Base-by-base conservation (phyloP, 2,888 invertebrate species). In the Nowickia ferox region DNA sequence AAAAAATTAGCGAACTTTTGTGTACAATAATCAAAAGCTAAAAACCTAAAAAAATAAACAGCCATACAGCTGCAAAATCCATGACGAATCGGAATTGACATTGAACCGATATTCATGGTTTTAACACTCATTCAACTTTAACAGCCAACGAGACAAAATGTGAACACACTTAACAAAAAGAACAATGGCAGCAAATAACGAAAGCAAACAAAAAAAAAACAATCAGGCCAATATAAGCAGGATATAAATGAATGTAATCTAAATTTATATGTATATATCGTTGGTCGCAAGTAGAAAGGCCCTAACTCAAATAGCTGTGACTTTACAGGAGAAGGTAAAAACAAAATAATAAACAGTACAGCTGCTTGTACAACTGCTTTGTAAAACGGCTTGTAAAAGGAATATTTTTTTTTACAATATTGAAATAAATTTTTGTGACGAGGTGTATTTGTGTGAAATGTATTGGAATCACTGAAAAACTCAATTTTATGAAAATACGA, bases 81-180 rank as follows among this genome's bases (percentile, higher is more conserved):
- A 91, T 91, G 91, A 91, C 91, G 91, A 91, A 91, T 91, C 90
- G 89, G 89, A 91, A 91, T 90, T 91, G 91, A 91, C 91, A 91
- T 91, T 91, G 91, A 91, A 91, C 91, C 79, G 79, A 83, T 83
- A 86, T 83, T 86, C 86, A 83, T 80, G 86, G 83, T 76, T 86
- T 86, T 83, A 83, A 79, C 83, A 86, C 83, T 84, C 53, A 75
- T 74, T 80, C 78, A 80, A 76, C 59, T 76, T 76, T 86, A 72
- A 77, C 38, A 86, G 72, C 59, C 65, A 83, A 78, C 42, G 65
- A 80, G 65, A 76, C 72, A 66, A 76, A 71, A 83, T 75, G 65
- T 82, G 75, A 85, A 79, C 78, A 81, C 68, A 66, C 55, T 76
- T 72, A 69, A 65, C 51, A 76, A 44, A 66, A 69, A 51, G 17